phyloP scores from a whole-genome alignment of 2,888 invertebrate species.

The Imbricaverruca yamaguchii region DNA sequence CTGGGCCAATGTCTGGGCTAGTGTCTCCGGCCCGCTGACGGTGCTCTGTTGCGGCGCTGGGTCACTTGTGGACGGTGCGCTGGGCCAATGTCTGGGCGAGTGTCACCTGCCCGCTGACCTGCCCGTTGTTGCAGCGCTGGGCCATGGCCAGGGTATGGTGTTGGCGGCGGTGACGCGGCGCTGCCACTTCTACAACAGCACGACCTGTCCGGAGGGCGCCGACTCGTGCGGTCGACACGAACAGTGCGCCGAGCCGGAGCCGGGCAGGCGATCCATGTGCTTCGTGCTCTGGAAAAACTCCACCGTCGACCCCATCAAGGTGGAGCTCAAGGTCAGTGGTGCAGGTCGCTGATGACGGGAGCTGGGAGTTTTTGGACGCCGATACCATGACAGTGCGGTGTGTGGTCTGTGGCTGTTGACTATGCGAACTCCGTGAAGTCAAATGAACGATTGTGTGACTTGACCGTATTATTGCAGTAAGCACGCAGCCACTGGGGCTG shows the following conservation, averaged over 20 bases:
- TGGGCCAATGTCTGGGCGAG: too few species aligned
- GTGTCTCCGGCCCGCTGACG: too few species aligned
- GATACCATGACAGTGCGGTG: too few species aligned
- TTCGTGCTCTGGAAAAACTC: background rate
- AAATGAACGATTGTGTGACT: background rate
- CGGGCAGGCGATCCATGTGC: background rate
- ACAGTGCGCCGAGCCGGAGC: background rate
- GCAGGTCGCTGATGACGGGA: background rate
- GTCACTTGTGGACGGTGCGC: too few species aligned
- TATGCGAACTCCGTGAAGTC: background rate
- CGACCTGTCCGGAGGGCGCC: background rate
- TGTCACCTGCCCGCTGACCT: too few species aligned
- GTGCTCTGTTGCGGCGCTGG: too few species aligned
- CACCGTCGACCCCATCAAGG: conserved; percentile 1
- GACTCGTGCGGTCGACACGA: background rate
- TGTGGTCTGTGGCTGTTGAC: background rate
- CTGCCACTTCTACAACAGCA: conserved; percentile 7
- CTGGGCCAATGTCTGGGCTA: too few species aligned
- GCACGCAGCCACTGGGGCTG: too few species aligned
- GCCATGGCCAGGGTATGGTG: conserved; percentile 7
- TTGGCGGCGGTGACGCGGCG: background rate
- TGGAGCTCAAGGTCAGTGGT: conserved; percentile 12
- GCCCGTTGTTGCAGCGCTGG: background rate
- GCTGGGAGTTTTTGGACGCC: background rate
- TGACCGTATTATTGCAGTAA: background rate